A percentile compares a stretch with the other conserved stretches of the same genome.
Evolutionary conservation across 2,113 vertebrate species (phyloP).

Genomic region (Engraulis encrasicolus): DNA sequence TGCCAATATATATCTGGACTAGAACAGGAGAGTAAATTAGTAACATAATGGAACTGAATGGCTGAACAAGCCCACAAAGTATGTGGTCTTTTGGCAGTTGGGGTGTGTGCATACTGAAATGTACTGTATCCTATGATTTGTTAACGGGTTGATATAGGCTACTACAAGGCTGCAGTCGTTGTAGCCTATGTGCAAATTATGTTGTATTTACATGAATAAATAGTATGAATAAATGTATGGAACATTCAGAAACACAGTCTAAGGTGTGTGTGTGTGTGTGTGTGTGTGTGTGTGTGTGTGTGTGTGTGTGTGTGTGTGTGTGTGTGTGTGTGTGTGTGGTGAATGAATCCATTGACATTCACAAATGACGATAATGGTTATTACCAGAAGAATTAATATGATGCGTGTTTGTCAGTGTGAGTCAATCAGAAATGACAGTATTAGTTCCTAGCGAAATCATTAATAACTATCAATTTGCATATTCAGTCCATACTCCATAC

Average conservation of each 20-base stretch:
- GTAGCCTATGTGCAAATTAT: neutral
- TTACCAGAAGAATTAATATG: slow-evolving; percentile 9
- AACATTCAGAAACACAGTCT: neutral
- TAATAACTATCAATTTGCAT: too few species aligned
- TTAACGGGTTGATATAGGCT: neutral
- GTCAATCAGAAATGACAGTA: too few species aligned
- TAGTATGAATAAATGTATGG: neutral
- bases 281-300: neutral
- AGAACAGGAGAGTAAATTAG: neutral
- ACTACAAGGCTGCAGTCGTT: neutral
- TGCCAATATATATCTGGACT: neutral
- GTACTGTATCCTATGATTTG: too few species aligned
- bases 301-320: neutral
- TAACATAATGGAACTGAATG: too few species aligned
- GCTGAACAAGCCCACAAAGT: neutral
- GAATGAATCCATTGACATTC: neutral
- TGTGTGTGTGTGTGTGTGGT: neutral
- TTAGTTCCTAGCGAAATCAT: too few species aligned
- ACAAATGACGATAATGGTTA: neutral
- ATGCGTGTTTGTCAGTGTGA: too few species aligned
- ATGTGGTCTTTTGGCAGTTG: neutral
- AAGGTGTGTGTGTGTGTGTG: neutral
- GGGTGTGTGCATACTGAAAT: neutral
- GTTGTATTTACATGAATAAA: neutral
- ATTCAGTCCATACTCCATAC: too few species aligned